phyloP scores from a whole-genome alignment of 2,113 vertebrate species.

The mouse (Mus musculus) region GRCm39 chr5:71357501-71358000 shows the following conservation, averaged over 20 bases:
- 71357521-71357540: too few species aligned
- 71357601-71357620: too few species aligned
- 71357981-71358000: not conserved
- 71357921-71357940: too few species aligned
- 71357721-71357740: not conserved
- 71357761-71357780: not conserved
- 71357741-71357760: not conserved
- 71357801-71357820: not conserved
- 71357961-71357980: too few species aligned
- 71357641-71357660: too few species aligned
- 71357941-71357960: too few species aligned
- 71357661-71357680: too few species aligned
- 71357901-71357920: too few species aligned
- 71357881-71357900: not conserved
- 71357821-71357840: constrained; percentile 1
- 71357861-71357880: not conserved
- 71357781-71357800: not conserved
- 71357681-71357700: not conserved
- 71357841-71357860: not conserved
- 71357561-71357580: too few species aligned
- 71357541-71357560: too few species aligned
- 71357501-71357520: not conserved
- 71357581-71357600: too few species aligned
- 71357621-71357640: too few species aligned
- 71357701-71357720: not conserved